Evolutionary conservation across 2,888 invertebrate species (phyloP), one percentile per base, ranked within the genome.

Genomic region (Chaetoderma sp.): DNA sequence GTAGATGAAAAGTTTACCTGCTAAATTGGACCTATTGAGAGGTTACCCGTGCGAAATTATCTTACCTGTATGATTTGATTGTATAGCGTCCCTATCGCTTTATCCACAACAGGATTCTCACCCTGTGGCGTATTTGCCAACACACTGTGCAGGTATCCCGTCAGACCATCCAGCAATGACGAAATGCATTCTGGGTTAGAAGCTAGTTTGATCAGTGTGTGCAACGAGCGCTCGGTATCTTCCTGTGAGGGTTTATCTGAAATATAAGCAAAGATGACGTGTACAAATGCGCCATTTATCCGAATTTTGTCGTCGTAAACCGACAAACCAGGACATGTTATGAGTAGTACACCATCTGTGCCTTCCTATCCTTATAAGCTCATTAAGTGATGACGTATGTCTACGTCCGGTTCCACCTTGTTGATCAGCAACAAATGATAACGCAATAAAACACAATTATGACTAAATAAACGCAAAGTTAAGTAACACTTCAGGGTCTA

Each of bases 101-200:
- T 77, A 64, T 80, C 80, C 44, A 81, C 67, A 13, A 64, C 64
- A 5, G 79, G 75, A 13, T 16, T 18, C 52, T 81, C 86, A 18
- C 85, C 76, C 49, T 85, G 83, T 64, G 88, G 88, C 61, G 86
- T 83, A 50, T 88, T 79, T 16, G 85, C 82, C 27, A 88, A 83
- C 32, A 89, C 80, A 44, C 81, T 80, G 39, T 84, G 81, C 73
- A 88, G 86, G 70, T 78, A 81, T 49, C 74, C 74, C 16, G 87
- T 81, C 52, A 89, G 83, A n/a, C 87, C 88, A 32, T 88, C 86
- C 66, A 89, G 83, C 61, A 90, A 85, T 36, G 87, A 84, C n/a
- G 88, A 87, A 36, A 90, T 82, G 75, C 90, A 90, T 81, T 90
- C 90, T 49, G 88, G 86, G 77, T 90, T 90, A 62, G 84, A 80